A percentile compares a stretch with the other conserved stretches of the same genome.
These are phyloP conservation scores for Holocentrus rufus DNA, from an alignment of 2,797 vertebrate species.

Conservation along the genomic window DNA sequence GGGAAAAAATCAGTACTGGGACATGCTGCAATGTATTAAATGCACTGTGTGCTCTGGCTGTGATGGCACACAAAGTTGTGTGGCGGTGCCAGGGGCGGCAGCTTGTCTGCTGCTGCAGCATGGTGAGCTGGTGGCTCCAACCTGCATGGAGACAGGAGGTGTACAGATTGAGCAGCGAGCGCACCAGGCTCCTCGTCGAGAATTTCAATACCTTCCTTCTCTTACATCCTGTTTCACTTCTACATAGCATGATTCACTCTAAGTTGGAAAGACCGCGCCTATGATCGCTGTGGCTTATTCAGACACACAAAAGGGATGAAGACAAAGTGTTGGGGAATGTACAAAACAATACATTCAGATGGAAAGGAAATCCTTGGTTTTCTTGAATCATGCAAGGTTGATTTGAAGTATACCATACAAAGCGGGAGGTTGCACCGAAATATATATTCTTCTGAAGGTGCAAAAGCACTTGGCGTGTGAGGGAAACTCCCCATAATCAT, in stretches of 20 bases:
- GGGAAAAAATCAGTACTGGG: conserved; percentile 47
- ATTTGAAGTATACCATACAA: conserved; percentile 17
- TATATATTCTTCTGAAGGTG: conserved; percentile 15
- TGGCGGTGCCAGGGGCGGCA: conserved; percentile 71
- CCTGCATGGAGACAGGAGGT: conserved; percentile 78
- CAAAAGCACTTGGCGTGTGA: neutral
- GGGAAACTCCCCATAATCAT: conserved; percentile 46
- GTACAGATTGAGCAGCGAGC: conserved; percentile 72
- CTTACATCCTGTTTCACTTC: conserved; percentile 68
- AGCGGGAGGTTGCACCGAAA: conserved; percentile 2
- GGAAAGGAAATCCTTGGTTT: conserved; percentile 20
- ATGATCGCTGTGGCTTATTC: conserved; percentile 45
- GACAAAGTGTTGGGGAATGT: conserved; percentile 15
- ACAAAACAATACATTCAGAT: conserved; percentile 17
- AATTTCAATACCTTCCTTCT: conserved; percentile 67
- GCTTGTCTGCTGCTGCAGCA: conserved; percentile 67
- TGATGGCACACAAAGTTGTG: conserved; percentile 58
- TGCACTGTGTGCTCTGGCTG: conserved; percentile 32
- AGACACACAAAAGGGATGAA: conserved; percentile 24
- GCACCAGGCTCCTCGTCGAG: conserved; percentile 66
- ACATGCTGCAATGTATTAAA: conserved; percentile 31
- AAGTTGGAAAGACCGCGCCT: conserved; percentile 64
- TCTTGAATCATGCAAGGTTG: neutral
- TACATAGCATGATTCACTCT: conserved; percentile 57
- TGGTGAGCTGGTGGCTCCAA: conserved; percentile 67